phyloP scores from a whole-genome alignment of 2,797 vertebrate species.

The Fistularia commersonii region DNA sequence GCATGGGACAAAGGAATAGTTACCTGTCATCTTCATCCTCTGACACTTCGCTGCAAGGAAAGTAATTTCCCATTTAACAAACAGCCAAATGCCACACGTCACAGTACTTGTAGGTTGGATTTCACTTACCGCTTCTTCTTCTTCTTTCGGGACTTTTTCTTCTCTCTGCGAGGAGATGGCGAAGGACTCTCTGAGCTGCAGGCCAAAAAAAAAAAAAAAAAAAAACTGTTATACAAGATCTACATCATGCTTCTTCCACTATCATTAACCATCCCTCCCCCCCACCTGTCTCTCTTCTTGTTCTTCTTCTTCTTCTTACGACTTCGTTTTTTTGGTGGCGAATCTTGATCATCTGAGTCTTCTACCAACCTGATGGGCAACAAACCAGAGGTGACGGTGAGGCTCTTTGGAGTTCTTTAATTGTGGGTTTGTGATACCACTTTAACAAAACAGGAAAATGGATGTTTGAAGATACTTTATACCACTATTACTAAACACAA shows the following conservation, averaged over 20 bases:
- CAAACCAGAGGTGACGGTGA: too few relatives aligned
- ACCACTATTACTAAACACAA: too few relatives aligned
- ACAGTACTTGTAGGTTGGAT: rapidly evolving
- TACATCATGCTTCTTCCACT: background rate
- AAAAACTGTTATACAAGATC: background rate
- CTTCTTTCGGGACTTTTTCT: slow-evolving; percentile 75
- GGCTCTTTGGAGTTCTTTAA: too few relatives aligned
- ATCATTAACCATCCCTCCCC: rapidly evolving
- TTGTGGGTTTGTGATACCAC: too few relatives aligned
- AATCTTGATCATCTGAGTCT: slow-evolving; percentile 78
- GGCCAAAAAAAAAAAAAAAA: background rate
- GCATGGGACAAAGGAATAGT: background rate
- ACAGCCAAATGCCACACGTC: background rate
- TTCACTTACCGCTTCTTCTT: slow-evolving; percentile 71
- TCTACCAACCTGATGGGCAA: slow-evolving; percentile 68
- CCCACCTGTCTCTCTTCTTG: slow-evolving; percentile 73
- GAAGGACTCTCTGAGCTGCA: slow-evolving; percentile 73
- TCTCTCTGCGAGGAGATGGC: slow-evolving; percentile 67
- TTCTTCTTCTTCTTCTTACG: slow-evolving; percentile 88
- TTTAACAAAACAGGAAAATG: too few relatives aligned
- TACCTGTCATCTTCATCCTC: slow-evolving; percentile 67
- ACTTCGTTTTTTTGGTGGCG: slow-evolving; percentile 82
- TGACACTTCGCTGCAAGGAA: slow-evolving; percentile 69
- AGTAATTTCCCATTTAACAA: slow-evolving; percentile 7
- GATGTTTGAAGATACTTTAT: too few relatives aligned